These are phyloP conservation scores for Torymus tubicola DNA, from an alignment of 2,888 invertebrate species.

Conservation along the genomic window DNA sequence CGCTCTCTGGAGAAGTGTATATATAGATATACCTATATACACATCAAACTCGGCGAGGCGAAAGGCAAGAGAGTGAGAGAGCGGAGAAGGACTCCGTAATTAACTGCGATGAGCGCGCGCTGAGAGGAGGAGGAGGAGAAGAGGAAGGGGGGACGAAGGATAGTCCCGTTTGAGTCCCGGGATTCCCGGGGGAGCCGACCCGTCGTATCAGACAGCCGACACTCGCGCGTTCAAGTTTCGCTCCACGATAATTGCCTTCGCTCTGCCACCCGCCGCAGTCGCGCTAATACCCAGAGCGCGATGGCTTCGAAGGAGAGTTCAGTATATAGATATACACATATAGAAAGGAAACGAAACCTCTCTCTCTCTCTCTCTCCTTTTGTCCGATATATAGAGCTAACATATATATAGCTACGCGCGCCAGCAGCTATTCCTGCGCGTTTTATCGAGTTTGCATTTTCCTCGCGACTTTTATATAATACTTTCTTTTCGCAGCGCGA, in stretches of 20 bases:
- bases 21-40: constrained; percentile 1
- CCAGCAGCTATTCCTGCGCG: not conserved
- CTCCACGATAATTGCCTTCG: constrained; percentile 75
- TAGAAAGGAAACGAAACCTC: not conserved
- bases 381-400: not conserved
- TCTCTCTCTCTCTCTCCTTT: constrained; percentile 17
- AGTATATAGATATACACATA: no score
- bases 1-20: not conserved
- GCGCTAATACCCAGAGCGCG: constrained; percentile 66
- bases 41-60: not conserved
- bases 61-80: constrained; percentile 44
- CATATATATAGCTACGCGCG: no score
- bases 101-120: constrained; percentile 68
- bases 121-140: no score
- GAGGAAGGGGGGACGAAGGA: constrained; percentile 61
- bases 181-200: constrained; percentile 73
- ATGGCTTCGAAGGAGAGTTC: not conserved
- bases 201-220: constrained; percentile 74
- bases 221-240: constrained; percentile 74
- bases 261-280: constrained; percentile 71
- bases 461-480: constrained; percentile 15
- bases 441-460: constrained; percentile 23
- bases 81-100: constrained; percentile 70
- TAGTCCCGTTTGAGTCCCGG: constrained; percentile 72
- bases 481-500: not conserved